Evolutionary conservation across 2,888 invertebrate genomes (phyloP).

Genomic region (Eucera pruinosa): DNA sequence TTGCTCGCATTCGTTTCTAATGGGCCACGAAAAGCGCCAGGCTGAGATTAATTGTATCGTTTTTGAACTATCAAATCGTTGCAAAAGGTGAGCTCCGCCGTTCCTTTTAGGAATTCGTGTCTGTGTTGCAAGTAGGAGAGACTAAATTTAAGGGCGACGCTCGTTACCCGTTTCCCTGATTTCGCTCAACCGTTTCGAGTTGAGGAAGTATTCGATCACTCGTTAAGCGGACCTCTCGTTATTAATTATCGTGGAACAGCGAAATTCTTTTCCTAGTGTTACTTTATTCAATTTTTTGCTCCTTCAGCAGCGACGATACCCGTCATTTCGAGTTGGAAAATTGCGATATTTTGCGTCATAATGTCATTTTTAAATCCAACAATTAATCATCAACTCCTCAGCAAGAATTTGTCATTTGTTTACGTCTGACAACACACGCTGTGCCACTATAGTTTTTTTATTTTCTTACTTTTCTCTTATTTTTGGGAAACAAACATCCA

Average conservation of each 20-base stretch:
- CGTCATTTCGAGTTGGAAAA: neutral
- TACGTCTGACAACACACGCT: too few species aligned
- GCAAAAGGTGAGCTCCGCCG: neutral
- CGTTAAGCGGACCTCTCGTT: constrained; percentile 54
- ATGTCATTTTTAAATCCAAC: neutral
- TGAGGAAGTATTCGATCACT: constrained; percentile 49
- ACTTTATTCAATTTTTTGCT: neutral
- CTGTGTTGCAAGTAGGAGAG: constrained; percentile 36
- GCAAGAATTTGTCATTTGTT: too few species aligned
- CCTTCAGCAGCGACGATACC: neutral
- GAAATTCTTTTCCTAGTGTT: constrained; percentile 39
- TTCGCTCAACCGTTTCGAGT: constrained; percentile 29
- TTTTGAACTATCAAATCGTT: constrained; percentile 41
- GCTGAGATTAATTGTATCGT: constrained; percentile 57
- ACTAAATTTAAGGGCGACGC: constrained; percentile 52
- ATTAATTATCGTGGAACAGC: constrained; percentile 51
- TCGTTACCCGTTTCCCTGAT: constrained; percentile 60
- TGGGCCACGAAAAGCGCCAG: constrained; percentile 31
- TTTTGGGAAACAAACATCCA: too few species aligned
- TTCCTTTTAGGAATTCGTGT: constrained; percentile 31
- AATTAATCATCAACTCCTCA: too few species aligned
- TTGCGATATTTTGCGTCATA: neutral
- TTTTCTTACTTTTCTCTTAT: too few species aligned
- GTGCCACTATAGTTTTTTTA: too few species aligned
- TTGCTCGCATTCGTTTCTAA: constrained; percentile 44